Percentiles rank a stretch among this genome's conserved stretches.
phyloP scores from a whole-genome alignment of 2,888 invertebrate genomes.

The Tetragonisca angustula region DNA sequence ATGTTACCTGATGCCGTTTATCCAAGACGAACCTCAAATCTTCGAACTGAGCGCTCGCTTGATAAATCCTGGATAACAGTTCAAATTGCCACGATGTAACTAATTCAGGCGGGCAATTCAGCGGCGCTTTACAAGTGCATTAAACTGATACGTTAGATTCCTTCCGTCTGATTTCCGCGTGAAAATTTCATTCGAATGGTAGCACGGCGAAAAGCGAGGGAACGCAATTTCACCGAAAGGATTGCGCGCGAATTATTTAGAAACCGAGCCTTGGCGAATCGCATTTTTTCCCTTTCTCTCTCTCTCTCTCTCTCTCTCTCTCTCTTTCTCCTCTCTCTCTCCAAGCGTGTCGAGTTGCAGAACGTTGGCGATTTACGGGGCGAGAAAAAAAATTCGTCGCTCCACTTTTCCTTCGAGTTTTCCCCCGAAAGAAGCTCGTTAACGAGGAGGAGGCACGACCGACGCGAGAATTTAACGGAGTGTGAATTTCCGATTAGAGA shows the following conservation, averaged over 20 bases:
- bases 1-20: too few species aligned
- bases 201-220: neutral
- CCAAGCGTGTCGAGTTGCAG: neutral
- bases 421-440: constrained; percentile 69
- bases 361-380: constrained; percentile 21
- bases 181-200: constrained; percentile 29
- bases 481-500: constrained; percentile 79
- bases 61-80: neutral
- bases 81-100: neutral
- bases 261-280: constrained; percentile 14
- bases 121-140: constrained; percentile 9
- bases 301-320: too few species aligned
- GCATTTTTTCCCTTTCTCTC: constrained; percentile 9
- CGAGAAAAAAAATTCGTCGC: constrained; percentile 44
- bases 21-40: neutral
- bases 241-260: constrained; percentile 41
- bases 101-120: neutral
- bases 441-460: constrained; percentile 56
- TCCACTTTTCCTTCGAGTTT: constrained; percentile 57
- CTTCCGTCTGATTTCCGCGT: constrained; percentile 9
- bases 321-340: too few species aligned
- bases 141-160: constrained; percentile 17
- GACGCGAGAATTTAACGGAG: constrained; percentile 75
- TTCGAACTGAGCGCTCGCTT: too few species aligned
- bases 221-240: constrained; percentile 21